Evolutionary conservation across 1,140 invertebrate species (phyloP).

Genomic region (Pectinophora gossypiella): DNA sequence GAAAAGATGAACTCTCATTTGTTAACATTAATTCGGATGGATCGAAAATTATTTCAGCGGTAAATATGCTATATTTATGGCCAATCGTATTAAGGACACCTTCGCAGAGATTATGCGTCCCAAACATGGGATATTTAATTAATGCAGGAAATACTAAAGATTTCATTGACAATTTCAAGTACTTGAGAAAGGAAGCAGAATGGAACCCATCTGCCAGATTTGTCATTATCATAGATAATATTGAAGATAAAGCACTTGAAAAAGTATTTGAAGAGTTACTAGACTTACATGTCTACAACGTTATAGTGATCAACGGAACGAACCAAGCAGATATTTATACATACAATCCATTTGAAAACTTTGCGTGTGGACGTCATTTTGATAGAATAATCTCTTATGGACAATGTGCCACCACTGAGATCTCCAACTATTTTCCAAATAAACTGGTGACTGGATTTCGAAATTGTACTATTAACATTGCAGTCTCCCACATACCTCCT

Average conservation of each 20-base stretch:
- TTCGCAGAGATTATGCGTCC: too few species aligned
- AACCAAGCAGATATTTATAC: conserved; percentile 28
- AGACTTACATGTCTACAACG: conserved; percentile 24
- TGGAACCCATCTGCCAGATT: conserved; percentile 11
- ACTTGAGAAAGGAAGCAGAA: neutral
- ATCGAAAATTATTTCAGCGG: too few species aligned
- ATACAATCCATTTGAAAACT: conserved; percentile 45
- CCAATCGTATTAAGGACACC: too few species aligned
- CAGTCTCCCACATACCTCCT: conserved; percentile 35
- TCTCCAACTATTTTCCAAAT: conserved; percentile 23
- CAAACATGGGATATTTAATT: conserved; percentile 14
- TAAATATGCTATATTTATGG: too few species aligned
- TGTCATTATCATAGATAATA: neutral
- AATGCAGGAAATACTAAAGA: neutral
- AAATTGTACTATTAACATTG: conserved; percentile 35
- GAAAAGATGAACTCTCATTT: too few species aligned
- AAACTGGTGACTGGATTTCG: conserved; percentile 20
- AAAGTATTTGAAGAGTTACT: conserved; percentile 18
- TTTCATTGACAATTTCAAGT: conserved; percentile 2
- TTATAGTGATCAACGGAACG: conserved; percentile 25
- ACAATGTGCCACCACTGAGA: conserved; percentile 9
- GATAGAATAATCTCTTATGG: conserved; percentile 16
- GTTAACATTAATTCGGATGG: too few species aligned
- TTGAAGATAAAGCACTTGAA: neutral
- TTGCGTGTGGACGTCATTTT: conserved; percentile 30